Evolutionary conservation across 2,113 vertebrate genomes (phyloP).

Genomic region (Verasper variegatus): DNA sequence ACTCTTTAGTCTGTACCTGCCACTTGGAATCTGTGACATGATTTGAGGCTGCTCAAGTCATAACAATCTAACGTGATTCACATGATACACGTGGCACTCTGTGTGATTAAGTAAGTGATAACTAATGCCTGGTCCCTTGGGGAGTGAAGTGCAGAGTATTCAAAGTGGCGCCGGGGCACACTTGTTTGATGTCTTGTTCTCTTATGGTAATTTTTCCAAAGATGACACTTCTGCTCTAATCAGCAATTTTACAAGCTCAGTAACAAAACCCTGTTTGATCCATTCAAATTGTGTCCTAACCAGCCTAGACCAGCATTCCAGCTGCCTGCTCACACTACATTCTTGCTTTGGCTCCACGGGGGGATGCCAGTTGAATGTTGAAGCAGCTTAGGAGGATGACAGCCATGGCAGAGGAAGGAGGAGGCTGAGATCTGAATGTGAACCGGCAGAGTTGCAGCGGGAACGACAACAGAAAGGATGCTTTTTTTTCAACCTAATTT

Average conservation of each 20-base stretch:
- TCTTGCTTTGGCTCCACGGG: conserved; percentile 53
- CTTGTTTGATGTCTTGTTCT: conserved; percentile 44
- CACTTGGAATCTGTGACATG: too few species aligned
- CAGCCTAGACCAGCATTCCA: conserved; percentile 23
- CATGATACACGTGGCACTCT: not conserved
- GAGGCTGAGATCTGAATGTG: conserved; percentile 55
- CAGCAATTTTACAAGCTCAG: conserved; percentile 57
- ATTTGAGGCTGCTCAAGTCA: not conserved
- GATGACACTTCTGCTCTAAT: conserved; percentile 59
- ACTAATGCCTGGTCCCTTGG: not conserved
- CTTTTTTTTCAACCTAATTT: too few species aligned
- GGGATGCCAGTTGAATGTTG: conserved; percentile 70
- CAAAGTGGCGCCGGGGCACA: not conserved
- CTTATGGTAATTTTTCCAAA: conserved; percentile 50
- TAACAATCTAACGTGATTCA: not conserved
- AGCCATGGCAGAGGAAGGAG: conserved; percentile 63
- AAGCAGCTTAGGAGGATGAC: conserved; percentile 70
- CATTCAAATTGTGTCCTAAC: conserved; percentile 51
- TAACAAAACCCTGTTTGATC: conserved; percentile 44
- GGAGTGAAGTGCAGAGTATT: conserved; percentile 9
- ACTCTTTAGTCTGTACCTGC: too few species aligned
- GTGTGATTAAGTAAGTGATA: conserved; percentile 14
- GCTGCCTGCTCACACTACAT: conserved; percentile 55
- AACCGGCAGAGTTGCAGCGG: not conserved
- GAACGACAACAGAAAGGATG: too few species aligned